Base-by-base conservation (phyloP, 2,888 invertebrate genomes). In the Julus scanicus region DNA sequence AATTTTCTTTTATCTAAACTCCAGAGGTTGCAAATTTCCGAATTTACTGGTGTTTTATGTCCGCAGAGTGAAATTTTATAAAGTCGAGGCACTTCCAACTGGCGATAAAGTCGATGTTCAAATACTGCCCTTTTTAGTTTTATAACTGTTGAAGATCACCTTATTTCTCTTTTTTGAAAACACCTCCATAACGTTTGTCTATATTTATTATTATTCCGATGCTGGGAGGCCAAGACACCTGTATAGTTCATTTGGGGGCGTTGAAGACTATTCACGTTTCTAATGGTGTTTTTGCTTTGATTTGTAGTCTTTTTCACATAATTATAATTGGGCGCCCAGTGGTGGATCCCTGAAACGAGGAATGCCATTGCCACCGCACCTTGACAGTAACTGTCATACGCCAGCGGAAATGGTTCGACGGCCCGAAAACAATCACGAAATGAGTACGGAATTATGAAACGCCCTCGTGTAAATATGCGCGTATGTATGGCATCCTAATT, bases 391-490 rank as follows among this genome's bases (percentile, higher is more conserved):
- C 57, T 57, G 57, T 57, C 57, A n/a, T 57, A n/a, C 57, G 57
- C 57, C 57, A 57, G 57, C 37, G 8, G 84, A 40, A 37, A 40
- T 84, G 37, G 84, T 40, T 15, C 37, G 84, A 40, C 37, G 40
- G 44, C 39, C 48, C 39, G 88, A 88, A 85, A 84, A 84, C 48
- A 87, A 88, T 48, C 88, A 88, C 83, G 88, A 88, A 86, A 88
- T 88, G 88, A 88, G 88, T 53, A 88, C 88, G 44, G 88, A 88
- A 44, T 84, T 88, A 48, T 88, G 48, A 85, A 84, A 57, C 57
- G 57, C 4, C 57, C 8, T 17, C n/a, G 57, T 57, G 53, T 53
- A 53, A 57, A 57, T 57, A 57, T 57, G n/a, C n/a, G 57, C 57
- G 57, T 57, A 57, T 57, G 57, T 57, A 57, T 57, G n/a, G n/a